phyloP scores from a whole-genome alignment of 2,113 vertebrate species.

The Hucho hucho region DNA sequence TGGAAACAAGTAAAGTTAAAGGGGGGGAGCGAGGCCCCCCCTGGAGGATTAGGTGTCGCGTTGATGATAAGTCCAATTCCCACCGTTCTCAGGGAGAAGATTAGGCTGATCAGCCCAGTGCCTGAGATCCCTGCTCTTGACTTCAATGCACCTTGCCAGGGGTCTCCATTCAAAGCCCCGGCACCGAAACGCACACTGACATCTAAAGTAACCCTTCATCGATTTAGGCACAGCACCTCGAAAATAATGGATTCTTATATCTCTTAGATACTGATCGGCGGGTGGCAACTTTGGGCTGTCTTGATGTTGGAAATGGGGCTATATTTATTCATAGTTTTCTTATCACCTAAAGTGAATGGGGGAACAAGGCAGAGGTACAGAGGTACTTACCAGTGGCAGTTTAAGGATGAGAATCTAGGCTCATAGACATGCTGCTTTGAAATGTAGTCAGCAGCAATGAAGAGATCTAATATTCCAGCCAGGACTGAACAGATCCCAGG shows the following conservation, averaged over 20 bases:
- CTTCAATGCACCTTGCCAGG: background rate
- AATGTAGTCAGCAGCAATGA: no score
- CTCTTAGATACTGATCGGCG: background rate
- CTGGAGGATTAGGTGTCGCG: background rate
- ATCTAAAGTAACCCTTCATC: background rate
- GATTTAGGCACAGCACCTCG: background rate
- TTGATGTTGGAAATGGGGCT: background rate
- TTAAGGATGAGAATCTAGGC: no score
- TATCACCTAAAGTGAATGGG: background rate
- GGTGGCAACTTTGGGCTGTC: background rate
- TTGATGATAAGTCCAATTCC: background rate
- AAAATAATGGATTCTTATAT: background rate
- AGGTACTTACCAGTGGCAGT: no score
- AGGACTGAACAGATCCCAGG: no score
- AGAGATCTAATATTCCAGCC: no score
- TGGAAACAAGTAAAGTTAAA: conserved; percentile 3
- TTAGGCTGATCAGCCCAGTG: background rate
- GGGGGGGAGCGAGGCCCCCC: background rate
- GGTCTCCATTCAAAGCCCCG: background rate
- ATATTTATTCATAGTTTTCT: background rate
- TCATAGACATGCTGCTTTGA: no score
- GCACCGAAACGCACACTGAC: background rate
- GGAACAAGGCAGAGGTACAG: background rate
- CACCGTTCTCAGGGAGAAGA: background rate
- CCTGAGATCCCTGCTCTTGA: background rate